Percentiles rank a stretch among this genome's conserved stretches.
phyloP scores from a whole-genome alignment of 1,140 invertebrate species.

The Drosophila pseudoobscura region DNA sequence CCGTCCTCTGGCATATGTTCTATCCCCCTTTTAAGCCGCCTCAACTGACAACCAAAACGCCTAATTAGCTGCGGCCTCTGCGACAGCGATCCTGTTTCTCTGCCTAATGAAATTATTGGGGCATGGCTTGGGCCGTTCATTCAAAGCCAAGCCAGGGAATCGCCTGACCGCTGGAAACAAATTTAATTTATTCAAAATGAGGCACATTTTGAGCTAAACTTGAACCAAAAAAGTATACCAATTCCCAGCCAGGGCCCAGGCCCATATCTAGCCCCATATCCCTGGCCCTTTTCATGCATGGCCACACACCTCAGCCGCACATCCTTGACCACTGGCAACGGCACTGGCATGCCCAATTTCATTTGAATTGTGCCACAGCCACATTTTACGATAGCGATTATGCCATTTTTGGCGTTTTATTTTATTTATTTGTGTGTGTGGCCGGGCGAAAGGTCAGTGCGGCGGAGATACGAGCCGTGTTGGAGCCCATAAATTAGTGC shows the following conservation, averaged over 20 bases:
- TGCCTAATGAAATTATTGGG: slow-evolving; percentile 70
- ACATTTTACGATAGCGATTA: slow-evolving; percentile 45
- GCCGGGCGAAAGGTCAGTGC: slow-evolving; percentile 32
- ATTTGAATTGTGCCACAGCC: slow-evolving; percentile 67
- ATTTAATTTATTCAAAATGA: slow-evolving; percentile 79
- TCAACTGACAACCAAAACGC: slow-evolving; percentile 73
- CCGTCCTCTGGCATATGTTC: slow-evolving; percentile 14
- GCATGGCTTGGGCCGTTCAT: slow-evolving; percentile 18
- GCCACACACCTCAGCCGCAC: slow-evolving; percentile 46
- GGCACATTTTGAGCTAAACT: slow-evolving; percentile 57
- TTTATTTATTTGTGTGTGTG: slow-evolving; percentile 47
- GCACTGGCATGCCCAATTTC: slow-evolving; percentile 62
- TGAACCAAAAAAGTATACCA: slow-evolving; percentile 27
- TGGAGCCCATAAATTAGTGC: slow-evolving; percentile 64
- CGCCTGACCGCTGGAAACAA: slow-evolving; percentile 43
- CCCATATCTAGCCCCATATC: slow-evolving; percentile 23
- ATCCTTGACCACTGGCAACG: slow-evolving; percentile 55
- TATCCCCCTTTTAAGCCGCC: slow-evolving; percentile 36
- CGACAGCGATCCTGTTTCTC: slow-evolving; percentile 25
- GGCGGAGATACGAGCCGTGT: slow-evolving; percentile 4
- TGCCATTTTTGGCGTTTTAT: slow-evolving; percentile 25
- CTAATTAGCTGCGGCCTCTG: slow-evolving; percentile 62
- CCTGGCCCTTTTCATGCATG: slow-evolving; percentile 64
- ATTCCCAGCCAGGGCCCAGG: background rate
- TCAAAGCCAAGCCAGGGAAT: background rate